A percentile compares a stretch with the other conserved stretches of the same genome.
These are phyloP conservation scores for Oenanthe oenanthe DNA, from an alignment of 2,113 vertebrate species.

Conservation along the genomic window DNA sequence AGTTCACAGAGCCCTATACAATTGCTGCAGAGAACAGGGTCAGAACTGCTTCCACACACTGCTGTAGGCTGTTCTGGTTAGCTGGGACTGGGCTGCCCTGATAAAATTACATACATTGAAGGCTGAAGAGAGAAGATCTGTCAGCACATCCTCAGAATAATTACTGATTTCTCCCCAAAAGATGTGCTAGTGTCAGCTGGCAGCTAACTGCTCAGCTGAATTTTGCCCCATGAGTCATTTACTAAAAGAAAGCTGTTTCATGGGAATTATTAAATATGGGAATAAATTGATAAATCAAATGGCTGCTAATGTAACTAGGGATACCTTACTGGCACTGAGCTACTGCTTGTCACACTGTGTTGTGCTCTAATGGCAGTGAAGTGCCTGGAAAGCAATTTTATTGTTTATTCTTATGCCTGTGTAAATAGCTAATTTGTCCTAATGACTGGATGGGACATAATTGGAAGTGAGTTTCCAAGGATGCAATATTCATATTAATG, in stretches of 20 bases:
- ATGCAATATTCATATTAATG: slow-evolving; percentile 21
- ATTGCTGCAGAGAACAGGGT: not conserved
- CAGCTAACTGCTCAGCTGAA: not conserved
- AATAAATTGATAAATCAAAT: not conserved
- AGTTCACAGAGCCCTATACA: not conserved
- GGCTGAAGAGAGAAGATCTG: not conserved
- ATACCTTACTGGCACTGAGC: not conserved
- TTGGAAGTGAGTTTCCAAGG: slow-evolving; percentile 3
- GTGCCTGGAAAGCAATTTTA: slow-evolving; percentile 9
- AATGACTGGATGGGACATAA: slow-evolving; percentile 6
- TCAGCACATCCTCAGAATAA: not conserved
- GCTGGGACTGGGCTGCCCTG: not conserved
- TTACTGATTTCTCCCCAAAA: not conserved
- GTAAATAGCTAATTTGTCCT: slow-evolving; percentile 40
- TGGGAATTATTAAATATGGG: not conserved
- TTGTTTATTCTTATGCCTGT: not conserved
- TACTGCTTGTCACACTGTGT: not conserved
- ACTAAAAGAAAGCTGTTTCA: not conserved
- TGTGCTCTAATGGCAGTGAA: not conserved
- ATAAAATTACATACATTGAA: fast-evolving
- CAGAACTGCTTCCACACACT: not conserved
- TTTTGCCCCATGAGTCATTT: not conserved
- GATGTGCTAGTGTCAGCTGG: not conserved
- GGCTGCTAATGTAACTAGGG: not conserved
- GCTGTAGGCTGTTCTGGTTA: not conserved